Evolutionary conservation across 2,888 invertebrate species (phyloP), one percentile per base, ranked within the genome.

Genomic region (Hoplodrina blanda): DNA sequence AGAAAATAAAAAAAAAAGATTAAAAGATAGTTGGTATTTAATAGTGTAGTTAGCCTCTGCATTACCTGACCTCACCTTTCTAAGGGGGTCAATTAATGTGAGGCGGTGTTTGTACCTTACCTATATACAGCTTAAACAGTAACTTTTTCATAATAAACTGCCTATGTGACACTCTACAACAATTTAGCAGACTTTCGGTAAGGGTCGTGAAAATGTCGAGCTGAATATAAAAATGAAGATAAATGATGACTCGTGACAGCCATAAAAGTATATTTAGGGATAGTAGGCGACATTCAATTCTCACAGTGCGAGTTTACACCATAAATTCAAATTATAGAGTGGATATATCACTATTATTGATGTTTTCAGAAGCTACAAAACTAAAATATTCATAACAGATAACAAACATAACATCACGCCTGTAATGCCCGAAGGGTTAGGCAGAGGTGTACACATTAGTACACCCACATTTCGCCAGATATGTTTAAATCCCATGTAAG

Each of bases 201-300:
- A 74, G 76, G 69, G 61, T 75, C 69, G 54, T 54, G 61, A 62
- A 79, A 77, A 77, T 62, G 46, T 55, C 60, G 63, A 15, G 46
- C 53, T 56, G 63, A 76, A 64, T 76, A 81, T 78, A 78, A 76
- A 76, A 81, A 78, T 76, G 72, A 81, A 78, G 77, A 76, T 78
- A 81, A 76, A 78, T 76, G 71, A 81, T 33, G 66, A 66, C 72
- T 78, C 77, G 63, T 67, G 81, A 67, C 63, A 53, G 46, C 71
- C 77, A 64, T 78, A 78, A 78, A 80, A 76, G 66, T 81, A 80
- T 81, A 78, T 78, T 76, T 76, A 78, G 60, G 63, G 63, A 67
- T 71, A 55, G 78, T 76, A 71, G 55, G 33, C 62, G 65, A 76
- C 71, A 62, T 78, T 78, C 78, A 81, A 78, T 78, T 81, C 66